Evolutionary conservation across 1,140 invertebrate species (phyloP), one percentile per base, ranked within the genome.

Genomic region (Tetramorium parvispinum): DNA sequence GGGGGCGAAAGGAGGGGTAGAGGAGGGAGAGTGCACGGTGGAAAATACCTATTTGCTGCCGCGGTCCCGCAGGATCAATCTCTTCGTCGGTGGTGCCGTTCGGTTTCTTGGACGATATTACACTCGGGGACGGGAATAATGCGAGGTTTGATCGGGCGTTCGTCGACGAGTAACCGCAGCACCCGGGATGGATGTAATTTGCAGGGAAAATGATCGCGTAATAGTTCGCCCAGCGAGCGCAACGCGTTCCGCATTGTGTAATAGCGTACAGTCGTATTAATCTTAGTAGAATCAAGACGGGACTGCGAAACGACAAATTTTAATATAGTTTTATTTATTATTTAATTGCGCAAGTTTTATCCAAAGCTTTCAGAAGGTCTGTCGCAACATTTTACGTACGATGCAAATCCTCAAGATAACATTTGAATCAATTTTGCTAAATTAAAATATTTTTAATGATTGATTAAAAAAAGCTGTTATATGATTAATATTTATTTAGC

Each of bases 121-220:
- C 73, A 83, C 82, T 78, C 82, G 82, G 82, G 70, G 82, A 76
- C 82, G 82, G 75, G 71, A 78, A 85, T 85, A 77, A 85, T 85
- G 82, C 82, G 73, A 76, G 71, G 71, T 78, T 85, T 78, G 82
- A 85, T 77, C 73, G 82, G 82, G 82, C 82, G 82, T 78, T 85
- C 75, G 82, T 76, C 61, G 71, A 85, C 82, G 71, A 78, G 75
- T 85, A 85, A 85, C 82, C 82, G 82, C 82, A 85, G 59, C 73
- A 43, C 61, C 59, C 46, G 70, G 71, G 82, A 85, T 83, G 82
- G 75, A 85, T 85, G 71, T 89, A 89, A 89, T 89, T 89, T 89
- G 46, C 83, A 89, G 59, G 46, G 85, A 89, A 87, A 89, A 89
- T 76, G 88, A 89, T 59, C 88, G 70, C 61, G 87, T 89, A 89